Evolutionary conservation across 2,113 vertebrate genomes (phyloP), one percentile per base, ranked within the genome.

Genomic region (Sphaerodactylus townsendi): DNA sequence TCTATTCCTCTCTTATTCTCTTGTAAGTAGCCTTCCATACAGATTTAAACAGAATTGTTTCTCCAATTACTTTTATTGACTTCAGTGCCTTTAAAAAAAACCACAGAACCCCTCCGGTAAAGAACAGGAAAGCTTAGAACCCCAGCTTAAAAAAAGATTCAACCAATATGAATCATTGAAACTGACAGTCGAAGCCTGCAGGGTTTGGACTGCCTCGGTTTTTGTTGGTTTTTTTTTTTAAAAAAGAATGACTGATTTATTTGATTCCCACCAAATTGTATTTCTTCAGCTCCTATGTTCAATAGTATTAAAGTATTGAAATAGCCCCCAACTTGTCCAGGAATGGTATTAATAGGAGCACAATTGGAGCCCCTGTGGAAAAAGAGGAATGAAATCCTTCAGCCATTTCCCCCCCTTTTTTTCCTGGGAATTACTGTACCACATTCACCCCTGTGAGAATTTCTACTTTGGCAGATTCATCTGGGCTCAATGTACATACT

Each of bases 221-320:
- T 30, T 50, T n/a, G n/a, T 9, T 44, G 2, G 10, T 50, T 50
- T 50, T 50, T 50, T 50, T 7, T 17, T 53, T 53, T 50, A 68
- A 68, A 35, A 82, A 79, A 48, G 68, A 33, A 30, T 64, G 14
- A 28, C 17, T 75, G 33, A 59, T 75, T 75, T 74, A 17, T 53
- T 85, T 75, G 44, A 85, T 66, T 69, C 23, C 25, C 28, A 53
- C 46, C 30, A 4, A 62, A 59, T 62, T 69, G 62, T 56, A 81
- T 76, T 75, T 59, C 84, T 66, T 53, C 14, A 4, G 10, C 30
- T 17, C 68, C 30, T 76, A 37, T 37, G 48, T 53, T 41, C 59
- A 75, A 69, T 75, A 66, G 28, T 48, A 28, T 76, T 83, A 77
- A 68, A n/a, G 62, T 81, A 44, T 56, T 35, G n/a, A 85, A 75